Conservation (phyloP, 2,888 invertebrate species). For the Eristalinus aeneus region DNA sequence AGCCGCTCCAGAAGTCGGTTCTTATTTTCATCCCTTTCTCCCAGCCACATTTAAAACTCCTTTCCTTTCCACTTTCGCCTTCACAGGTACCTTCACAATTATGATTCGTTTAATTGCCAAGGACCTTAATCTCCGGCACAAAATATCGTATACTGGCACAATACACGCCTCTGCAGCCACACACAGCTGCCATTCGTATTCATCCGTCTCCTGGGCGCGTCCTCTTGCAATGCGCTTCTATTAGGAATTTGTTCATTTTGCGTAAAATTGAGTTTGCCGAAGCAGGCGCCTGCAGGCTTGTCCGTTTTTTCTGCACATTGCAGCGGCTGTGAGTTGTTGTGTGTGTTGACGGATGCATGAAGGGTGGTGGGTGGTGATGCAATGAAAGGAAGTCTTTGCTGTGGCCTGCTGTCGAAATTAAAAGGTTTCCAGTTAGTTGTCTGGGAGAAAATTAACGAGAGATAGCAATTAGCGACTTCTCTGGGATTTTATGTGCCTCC, state of each 20-base stretch:
- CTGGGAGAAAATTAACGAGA: constrained; percentile 23
- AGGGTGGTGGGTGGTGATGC: not conserved
- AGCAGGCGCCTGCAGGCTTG: constrained; percentile 20
- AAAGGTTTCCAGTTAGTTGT: constrained; percentile 13
- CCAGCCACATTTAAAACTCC: not conserved
- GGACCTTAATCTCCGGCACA: constrained; percentile 43
- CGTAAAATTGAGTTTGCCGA: constrained; percentile 77
- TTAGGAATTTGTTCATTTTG: constrained; percentile 75
- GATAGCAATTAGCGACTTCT: constrained; percentile 9
- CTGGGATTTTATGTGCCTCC: not conserved
- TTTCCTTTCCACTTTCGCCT: not conserved
- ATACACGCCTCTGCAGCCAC: not conserved
- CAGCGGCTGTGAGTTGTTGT: constrained; percentile 1
- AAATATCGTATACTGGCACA: constrained; percentile 13
- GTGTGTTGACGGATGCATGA: not conserved
- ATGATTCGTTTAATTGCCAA: constrained; percentile 43
- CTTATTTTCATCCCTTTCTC: not conserved
- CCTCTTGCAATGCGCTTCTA: constrained; percentile 27
- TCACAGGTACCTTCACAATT: constrained; percentile 5
- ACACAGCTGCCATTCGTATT: not conserved
- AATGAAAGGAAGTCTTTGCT: constrained; percentile 21
- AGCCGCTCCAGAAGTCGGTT: not conserved
- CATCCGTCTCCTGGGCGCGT: not conserved
- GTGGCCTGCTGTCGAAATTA: constrained; percentile 13
- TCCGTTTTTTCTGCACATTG: constrained; percentile 1